phyloP scores from a whole-genome alignment of 2,113 vertebrate genomes.

The Nanorana parkeri region DNA sequence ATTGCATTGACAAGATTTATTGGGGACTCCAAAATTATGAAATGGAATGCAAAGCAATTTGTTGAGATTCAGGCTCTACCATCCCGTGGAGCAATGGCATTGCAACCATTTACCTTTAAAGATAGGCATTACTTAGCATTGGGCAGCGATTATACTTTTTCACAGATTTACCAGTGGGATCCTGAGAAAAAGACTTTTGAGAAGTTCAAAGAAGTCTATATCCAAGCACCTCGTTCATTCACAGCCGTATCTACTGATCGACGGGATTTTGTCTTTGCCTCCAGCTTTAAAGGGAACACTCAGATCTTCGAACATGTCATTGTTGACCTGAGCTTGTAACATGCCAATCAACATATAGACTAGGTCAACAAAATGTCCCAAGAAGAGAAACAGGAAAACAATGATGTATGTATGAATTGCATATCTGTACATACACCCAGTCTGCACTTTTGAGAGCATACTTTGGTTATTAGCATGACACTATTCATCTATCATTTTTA shows the following conservation, averaged over 20 bases:
- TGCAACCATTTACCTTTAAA: constrained; percentile 93
- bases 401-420: background rate
- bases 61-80: constrained; percentile 92
- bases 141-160: constrained; percentile 97
- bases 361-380: background rate
- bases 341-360: background rate
- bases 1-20: constrained; percentile 94
- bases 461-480: constrained; percentile 73
- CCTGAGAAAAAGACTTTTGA: constrained; percentile 83
- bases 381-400: background rate
- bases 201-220: constrained; percentile 95
- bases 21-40: constrained; percentile 93
- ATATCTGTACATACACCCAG: background rate
- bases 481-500: constrained; percentile 56
- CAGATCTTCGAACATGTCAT: constrained; percentile 94
- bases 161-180: constrained; percentile 95
- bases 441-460: constrained; percentile 70
- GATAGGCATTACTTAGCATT: constrained; percentile 90
- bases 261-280: constrained; percentile 95
- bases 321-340: constrained; percentile 91
- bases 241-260: constrained; percentile 93
- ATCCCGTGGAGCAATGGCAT: constrained; percentile 92
- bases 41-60: constrained; percentile 91
- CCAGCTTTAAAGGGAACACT: constrained; percentile 97
- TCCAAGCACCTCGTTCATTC: constrained; percentile 94